phyloP scores from a whole-genome alignment of 2,797 vertebrate species.

The Tachyglossus aculeatus region DNA sequence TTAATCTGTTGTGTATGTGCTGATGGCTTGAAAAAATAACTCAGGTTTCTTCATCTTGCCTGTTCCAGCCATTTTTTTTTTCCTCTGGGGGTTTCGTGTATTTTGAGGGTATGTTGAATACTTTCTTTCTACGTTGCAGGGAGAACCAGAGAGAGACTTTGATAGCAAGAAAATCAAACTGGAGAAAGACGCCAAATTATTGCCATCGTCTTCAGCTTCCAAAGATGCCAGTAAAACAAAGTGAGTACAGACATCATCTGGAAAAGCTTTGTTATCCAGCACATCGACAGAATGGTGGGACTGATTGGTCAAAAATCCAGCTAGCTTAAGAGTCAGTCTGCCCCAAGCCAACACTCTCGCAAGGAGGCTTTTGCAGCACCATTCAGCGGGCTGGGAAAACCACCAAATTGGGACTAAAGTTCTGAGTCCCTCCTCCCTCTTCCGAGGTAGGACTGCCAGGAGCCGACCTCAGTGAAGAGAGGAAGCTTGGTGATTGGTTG shows the following conservation, averaged over 20 bases:
- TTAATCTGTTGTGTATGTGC: background rate
- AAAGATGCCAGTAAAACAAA: slow-evolving; percentile 74
- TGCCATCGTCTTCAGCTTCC: slow-evolving; percentile 60
- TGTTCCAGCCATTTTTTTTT: background rate
- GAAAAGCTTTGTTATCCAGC: too few relatives aligned
- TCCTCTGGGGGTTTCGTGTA: background rate
- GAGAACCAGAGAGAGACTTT: slow-evolving; percentile 64
- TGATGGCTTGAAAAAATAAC: background rate
- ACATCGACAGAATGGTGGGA: too few relatives aligned
- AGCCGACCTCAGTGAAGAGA: too few relatives aligned
- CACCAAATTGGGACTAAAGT: too few relatives aligned
- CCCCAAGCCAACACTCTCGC: too few relatives aligned
- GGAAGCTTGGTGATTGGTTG: too few relatives aligned
- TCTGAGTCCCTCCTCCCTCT: too few relatives aligned
- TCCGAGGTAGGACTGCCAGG: too few relatives aligned
- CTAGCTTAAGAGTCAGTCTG: too few relatives aligned
- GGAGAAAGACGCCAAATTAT: slow-evolving; percentile 75
- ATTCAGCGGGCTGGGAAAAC: too few relatives aligned
- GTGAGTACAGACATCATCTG: slow-evolving; percentile 76
- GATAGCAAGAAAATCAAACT: slow-evolving; percentile 83
- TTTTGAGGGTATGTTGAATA: background rate
- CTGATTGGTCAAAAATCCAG: too few relatives aligned
- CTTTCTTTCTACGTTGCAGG: slow-evolving; percentile 67
- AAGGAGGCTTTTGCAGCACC: too few relatives aligned
- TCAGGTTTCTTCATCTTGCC: background rate